Conservation (phyloP, 2,797 vertebrate genomes). For the Intellagama lesueurii region DNA sequence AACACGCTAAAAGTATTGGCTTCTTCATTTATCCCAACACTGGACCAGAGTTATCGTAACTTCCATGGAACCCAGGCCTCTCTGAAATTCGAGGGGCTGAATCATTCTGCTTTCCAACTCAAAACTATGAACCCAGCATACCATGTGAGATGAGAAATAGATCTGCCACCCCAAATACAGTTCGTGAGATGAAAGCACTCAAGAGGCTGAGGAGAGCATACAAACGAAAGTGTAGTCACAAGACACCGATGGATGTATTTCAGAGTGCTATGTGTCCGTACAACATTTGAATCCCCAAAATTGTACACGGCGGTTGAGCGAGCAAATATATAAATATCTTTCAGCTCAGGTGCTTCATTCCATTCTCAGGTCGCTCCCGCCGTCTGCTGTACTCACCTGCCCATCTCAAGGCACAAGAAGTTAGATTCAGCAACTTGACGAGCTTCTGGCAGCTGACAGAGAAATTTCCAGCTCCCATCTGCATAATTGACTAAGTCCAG, state of each 20-base stretch:
- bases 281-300: neutral
- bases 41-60: neutral
- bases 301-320: neutral
- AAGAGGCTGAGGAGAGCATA: too few relatives aligned
- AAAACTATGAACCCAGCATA: too few relatives aligned
- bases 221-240: neutral
- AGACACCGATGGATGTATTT: neutral
- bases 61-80: too few relatives aligned
- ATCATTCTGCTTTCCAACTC: too few relatives aligned
- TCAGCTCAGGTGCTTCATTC: neutral
- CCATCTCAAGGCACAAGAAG: neutral
- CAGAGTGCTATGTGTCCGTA: neutral
- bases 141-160: too few relatives aligned
- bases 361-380: conserved; percentile 24
- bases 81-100: neutral
- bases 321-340: conserved; percentile 18
- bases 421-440: neutral
- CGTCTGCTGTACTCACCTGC: neutral
- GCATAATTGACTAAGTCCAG: conserved; percentile 34
- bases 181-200: neutral
- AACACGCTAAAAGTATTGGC: conserved; percentile 49
- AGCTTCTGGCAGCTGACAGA: neutral
- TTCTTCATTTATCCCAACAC: neutral
- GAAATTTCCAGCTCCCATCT: conserved; percentile 23
- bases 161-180: neutral